phyloP scores from a whole-genome alignment of 2,888 invertebrate genomes.

The Schrankia costaestrigalis region DNA sequence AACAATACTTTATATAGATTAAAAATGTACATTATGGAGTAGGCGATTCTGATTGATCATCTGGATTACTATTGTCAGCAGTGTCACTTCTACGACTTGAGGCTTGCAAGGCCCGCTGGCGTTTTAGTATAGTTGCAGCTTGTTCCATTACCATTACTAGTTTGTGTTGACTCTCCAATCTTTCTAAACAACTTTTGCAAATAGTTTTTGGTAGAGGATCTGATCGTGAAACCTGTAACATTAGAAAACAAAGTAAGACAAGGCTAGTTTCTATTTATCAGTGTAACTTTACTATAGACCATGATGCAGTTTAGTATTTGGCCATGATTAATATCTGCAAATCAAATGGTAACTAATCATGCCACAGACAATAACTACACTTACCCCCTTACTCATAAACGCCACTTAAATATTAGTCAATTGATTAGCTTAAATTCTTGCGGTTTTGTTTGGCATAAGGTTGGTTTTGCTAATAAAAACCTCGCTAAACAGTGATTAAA shows the following conservation, averaged over 20 bases:
- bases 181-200: slow-evolving; percentile 80
- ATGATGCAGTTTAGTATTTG: too few species aligned
- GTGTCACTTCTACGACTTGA: slow-evolving; percentile 39
- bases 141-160: slow-evolving; percentile 71
- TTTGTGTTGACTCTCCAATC: slow-evolving; percentile 80
- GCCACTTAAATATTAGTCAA: too few species aligned
- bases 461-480: too few species aligned
- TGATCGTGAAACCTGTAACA: slow-evolving; percentile 80
- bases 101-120: slow-evolving; percentile 38
- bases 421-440: too few species aligned
- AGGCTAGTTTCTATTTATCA: too few species aligned
- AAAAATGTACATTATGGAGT: slow-evolving; percentile 8
- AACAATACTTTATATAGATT: slow-evolving; percentile 1
- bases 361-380: too few species aligned
- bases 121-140: slow-evolving; percentile 65
- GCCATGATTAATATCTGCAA: too few species aligned
- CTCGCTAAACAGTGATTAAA: too few species aligned
- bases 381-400: too few species aligned
- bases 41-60: slow-evolving; percentile 36
- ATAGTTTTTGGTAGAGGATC: slow-evolving; percentile 87
- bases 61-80: slow-evolving; percentile 37
- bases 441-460: too few species aligned
- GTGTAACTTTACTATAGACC: not conserved
- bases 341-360: too few species aligned
- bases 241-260: slow-evolving; percentile 8